Base-by-base conservation (phyloP, 2,888 invertebrate species). In the Polia nebulosa region DNA sequence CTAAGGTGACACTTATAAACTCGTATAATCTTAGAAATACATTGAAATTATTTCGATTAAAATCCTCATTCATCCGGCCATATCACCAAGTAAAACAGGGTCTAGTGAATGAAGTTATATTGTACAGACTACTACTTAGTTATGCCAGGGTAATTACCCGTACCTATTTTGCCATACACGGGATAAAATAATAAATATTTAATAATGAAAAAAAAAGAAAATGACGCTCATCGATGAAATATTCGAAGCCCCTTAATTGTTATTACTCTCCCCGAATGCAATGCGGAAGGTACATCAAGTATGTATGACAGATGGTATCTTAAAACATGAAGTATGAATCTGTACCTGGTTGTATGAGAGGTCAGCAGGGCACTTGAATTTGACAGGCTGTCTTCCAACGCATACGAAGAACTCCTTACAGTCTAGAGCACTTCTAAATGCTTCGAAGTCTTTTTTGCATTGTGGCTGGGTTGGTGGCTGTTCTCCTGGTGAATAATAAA, bases 351-450 rank as follows among this genome's bases (percentile, higher is more conserved):
- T 97, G 86, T 96, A 97, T 66, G 95, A 94, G 62, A 97, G 95
- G 76, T 97, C 96, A 45, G 92, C 95, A 6, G 97, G 97, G 84
- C 97, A 97, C 77, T 93, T 92, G 91, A 97, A 97, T 88, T 93
- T 96, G 81, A 96, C 92, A 2, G 97, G 96, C 63, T 93, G 89
- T 71, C 96, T 90, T 87, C 94, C 90, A 82, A 96, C 96, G 85
- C 97, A 97, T 45, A 97, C 96, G 90, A 96, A 97, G 93, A 97
- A 97, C 87, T 96, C 96, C 71, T 96, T 96, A 86, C 97, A 97
- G 87, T 97, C 96, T 29, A 89, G 91, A 66, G 94, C 91, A 89
- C 96, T 97, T 76, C 97, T 94, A 91, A 96, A 97, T 1, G 96
- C 95, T 53, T 97, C 97, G 86, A 96, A 96, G 71, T 96, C 94